phyloP scores from a whole-genome alignment of 2,113 vertebrate species.

The Benitochromis conjunctus region DNA sequence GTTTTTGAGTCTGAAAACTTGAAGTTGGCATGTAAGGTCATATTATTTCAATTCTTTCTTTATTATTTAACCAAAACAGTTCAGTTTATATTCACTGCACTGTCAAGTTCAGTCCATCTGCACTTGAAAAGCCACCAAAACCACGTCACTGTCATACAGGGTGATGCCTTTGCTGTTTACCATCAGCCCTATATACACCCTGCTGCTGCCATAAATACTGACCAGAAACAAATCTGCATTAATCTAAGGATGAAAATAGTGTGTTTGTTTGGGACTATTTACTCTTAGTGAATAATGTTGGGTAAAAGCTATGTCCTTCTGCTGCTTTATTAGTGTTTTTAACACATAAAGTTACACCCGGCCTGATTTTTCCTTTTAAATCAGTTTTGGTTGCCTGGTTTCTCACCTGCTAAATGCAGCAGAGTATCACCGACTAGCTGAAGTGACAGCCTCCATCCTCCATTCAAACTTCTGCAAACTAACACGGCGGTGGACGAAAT shows the following conservation, averaged over 20 bases:
- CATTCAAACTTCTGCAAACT: not conserved
- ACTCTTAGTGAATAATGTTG: not conserved
- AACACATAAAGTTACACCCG: fast-evolving
- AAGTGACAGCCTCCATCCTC: not conserved
- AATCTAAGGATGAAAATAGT: not conserved
- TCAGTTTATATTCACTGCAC: not conserved
- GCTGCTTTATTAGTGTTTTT: not conserved
- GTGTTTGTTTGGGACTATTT: too few relatives aligned
- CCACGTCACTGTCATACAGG: not conserved
- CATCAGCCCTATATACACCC: fast-evolving
- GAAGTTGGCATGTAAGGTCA: not conserved
- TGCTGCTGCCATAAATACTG: not conserved
- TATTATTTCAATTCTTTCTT: not conserved
- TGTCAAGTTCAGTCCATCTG: fast-evolving
- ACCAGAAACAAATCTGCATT: not conserved
- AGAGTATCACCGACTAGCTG: fast-evolving
- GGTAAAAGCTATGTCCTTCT: not conserved
- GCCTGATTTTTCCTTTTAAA: fast-evolving
- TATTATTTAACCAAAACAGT: not conserved
- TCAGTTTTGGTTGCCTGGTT: not conserved
- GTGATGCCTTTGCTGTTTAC: not conserved
- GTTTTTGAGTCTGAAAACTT: not conserved
- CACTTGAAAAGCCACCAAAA: fast-evolving
- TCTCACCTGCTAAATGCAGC: not conserved
- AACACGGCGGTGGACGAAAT: fast-evolving